A percentile compares a stretch with the other conserved stretches of the same genome.
These are phyloP conservation scores for Numenius phaeopus DNA, from an alignment of 2,797 vertebrate genomes.

Conservation along the genomic window DNA sequence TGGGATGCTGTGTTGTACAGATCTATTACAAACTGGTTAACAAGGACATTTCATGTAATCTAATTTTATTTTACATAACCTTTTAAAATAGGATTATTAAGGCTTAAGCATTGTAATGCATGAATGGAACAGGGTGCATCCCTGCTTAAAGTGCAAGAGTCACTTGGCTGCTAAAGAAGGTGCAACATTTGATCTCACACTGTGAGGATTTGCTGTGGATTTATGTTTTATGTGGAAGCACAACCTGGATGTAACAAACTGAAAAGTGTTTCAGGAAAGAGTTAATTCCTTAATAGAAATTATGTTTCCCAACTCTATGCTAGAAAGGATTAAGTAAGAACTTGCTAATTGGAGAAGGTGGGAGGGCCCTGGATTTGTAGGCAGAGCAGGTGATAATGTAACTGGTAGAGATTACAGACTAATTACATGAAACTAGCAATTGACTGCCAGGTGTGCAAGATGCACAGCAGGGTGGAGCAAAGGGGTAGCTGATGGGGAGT, in stretches of 20 bases:
- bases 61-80: conserved; percentile 28
- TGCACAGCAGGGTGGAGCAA: not conserved
- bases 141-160: not conserved
- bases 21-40: conserved; percentile 8
- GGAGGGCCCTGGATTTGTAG: not conserved
- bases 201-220: not conserved
- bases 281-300: not conserved
- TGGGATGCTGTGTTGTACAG: not conserved
- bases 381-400: conserved; percentile 11
- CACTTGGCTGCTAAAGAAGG: not conserved
- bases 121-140: not conserved
- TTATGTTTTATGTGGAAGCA: not conserved
- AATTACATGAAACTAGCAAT: not conserved
- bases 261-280: not conserved
- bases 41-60: not conserved
- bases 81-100: conserved; percentile 16
- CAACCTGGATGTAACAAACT: not conserved
- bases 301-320: not conserved
- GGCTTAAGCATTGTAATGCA: not conserved
- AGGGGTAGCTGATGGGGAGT: not conserved
- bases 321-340: not conserved
- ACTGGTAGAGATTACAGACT: not conserved
- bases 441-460: not conserved
- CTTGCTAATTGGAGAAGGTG: not conserved
- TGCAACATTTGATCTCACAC: not conserved